Conservation (phyloP, 2,113 vertebrate genomes). For the Piprites chloris region DNA sequence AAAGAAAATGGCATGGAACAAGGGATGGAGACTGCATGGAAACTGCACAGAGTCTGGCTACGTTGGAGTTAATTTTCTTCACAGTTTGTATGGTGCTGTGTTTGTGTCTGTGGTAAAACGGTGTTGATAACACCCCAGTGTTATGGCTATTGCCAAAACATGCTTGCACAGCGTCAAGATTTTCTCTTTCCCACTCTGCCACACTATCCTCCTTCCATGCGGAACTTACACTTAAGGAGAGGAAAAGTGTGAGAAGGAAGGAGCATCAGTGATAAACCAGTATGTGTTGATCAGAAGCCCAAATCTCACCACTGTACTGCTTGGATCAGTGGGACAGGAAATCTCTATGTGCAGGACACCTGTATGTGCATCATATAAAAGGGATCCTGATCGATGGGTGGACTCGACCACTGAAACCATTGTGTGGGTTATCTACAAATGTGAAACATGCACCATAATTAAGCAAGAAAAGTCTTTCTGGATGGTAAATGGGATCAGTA, state of each 20-base stretch:
- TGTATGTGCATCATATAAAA: neutral
- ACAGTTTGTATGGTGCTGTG: neutral
- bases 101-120: neutral
- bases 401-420: neutral
- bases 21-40: too few species aligned
- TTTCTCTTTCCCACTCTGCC: neutral
- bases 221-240: neutral
- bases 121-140: rapidly evolving
- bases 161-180: neutral
- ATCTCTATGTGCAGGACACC: too few species aligned
- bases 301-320: rapidly evolving
- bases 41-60: too few species aligned
- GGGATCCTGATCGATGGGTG: rapidly evolving
- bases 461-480: neutral
- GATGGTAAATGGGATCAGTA: neutral
- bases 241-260: neutral
- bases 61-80: neutral
- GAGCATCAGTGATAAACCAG: neutral
- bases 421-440: neutral
- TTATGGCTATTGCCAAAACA: neutral
- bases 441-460: neutral
- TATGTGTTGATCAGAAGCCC: neutral
- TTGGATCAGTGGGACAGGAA: neutral
- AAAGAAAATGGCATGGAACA: neutral
- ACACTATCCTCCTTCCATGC: neutral